Conservation (phyloP, 23 tunicate species). For the Halocynthia roretzi region DNA sequence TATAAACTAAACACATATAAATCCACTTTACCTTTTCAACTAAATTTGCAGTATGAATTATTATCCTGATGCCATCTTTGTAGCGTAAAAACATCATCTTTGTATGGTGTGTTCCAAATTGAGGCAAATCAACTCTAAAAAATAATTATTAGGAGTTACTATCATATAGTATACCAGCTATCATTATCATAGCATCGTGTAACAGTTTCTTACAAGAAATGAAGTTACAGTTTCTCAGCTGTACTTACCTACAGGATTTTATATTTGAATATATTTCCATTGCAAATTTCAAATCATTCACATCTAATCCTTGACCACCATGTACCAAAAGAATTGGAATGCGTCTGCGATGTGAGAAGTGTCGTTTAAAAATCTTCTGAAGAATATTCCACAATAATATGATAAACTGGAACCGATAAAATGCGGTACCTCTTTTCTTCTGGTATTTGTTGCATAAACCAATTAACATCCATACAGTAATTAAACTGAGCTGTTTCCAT, state of each 20-base stretch:
- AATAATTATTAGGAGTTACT: neutral
- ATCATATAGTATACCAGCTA: too few relatives aligned
- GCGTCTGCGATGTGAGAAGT: neutral
- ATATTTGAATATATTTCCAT: slow-evolving; percentile 34
- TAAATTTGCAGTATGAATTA: slow-evolving; percentile 72
- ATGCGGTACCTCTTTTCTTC: neutral
- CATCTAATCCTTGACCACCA: slow-evolving; percentile 45
- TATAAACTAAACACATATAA: too few relatives aligned
- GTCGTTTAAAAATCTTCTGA: neutral
- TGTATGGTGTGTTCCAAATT: slow-evolving; percentile 92
- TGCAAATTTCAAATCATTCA: slow-evolving; percentile 14
- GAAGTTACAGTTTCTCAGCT: too few relatives aligned
- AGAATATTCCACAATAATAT: neutral
- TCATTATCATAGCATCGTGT: too few relatives aligned
- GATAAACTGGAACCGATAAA: too few relatives aligned
- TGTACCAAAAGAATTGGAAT: slow-evolving; percentile 70
- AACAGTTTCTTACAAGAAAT: neutral
- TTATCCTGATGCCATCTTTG: slow-evolving; percentile 48
- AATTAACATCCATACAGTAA: slow-evolving; percentile 75
- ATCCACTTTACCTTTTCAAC: slow-evolving; percentile 19
- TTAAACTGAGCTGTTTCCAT: slow-evolving; percentile 59
- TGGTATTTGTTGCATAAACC: slow-evolving; percentile 77
- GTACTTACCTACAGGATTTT: slow-evolving; percentile 10
- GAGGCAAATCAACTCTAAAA: slow-evolving; percentile 69
- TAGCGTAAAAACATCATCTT: slow-evolving; percentile 87